Base-by-base conservation (phyloP, 2,888 invertebrate genomes). In the Heliothis peltigera region DNA sequence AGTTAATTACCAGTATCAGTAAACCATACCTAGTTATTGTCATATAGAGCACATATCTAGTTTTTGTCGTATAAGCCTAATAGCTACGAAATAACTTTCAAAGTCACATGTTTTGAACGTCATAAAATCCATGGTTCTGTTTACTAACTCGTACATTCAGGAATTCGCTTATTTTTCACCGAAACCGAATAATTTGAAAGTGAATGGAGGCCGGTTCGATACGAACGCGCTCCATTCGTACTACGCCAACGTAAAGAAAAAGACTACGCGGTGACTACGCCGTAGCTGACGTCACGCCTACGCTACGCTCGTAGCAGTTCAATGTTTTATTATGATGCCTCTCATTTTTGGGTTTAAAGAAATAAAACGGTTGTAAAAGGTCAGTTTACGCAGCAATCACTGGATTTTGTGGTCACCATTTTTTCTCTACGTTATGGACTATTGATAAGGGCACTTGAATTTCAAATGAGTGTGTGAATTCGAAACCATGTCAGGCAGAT, bases 211-310 rank as follows among this genome's bases (percentile, higher is more conserved):
- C n/a, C 12, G 17, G 49, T 44, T 69, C 67, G 10, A 58, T 70
- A 44, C 46, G 25, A 15, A n/a, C 42, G 44, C 22, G 32, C 69
- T 48, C 15, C 59, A 35, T 51, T 57, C 74, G 52, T 58, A 44
- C 66, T 54, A 51, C 49, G 18, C 19, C 5, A 59, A 51, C 19
- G 52, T 44, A 32, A 70, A 62, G 62, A 70, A 58, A 76, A 57
- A 64, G 57, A 19, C 55, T 59, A 59, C 47, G 71, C 15, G 32
- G 21, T n/a, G 22, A 46, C 64, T 72, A 72, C 76, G 76, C 6
- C 71, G 71, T 76, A 72, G 76, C 75, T 69, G 70, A 70, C 70
- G 75, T 62, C 70, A 75, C 25, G 25, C 51, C 51, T 55, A 70
- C 76, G 71, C 53, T 7, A 32, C 15, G 46, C 55, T 76, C 76